These are phyloP conservation scores for Passer domesticus DNA, from an alignment of 2,113 vertebrate genomes.

Conservation along the genomic window DNA sequence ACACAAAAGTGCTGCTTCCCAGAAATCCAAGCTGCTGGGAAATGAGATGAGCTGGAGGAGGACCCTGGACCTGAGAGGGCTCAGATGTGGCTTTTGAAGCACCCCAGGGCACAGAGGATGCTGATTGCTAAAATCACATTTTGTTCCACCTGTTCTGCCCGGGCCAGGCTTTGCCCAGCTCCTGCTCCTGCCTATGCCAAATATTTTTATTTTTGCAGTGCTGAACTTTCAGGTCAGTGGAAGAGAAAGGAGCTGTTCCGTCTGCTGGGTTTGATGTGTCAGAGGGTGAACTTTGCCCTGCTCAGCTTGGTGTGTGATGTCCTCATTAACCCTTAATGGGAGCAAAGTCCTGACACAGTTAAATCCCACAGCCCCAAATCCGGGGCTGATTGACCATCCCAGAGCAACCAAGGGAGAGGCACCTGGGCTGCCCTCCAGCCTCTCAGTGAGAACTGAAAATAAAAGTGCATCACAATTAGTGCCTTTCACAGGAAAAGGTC, in stretches of 20 bases:
- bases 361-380: neutral
- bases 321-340: neutral
- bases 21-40: neutral
- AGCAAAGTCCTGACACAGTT: neutral
- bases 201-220: neutral
- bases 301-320: neutral
- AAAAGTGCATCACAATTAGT: neutral
- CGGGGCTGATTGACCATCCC: neutral
- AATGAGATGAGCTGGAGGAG: neutral
- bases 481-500: neutral
- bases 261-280: neutral
- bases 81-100: neutral
- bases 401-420: neutral
- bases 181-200: neutral
- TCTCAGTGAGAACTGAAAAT: neutral
- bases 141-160: neutral
- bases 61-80: neutral
- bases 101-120: neutral
- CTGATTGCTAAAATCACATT: neutral
- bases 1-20: neutral
- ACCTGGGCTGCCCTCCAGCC: neutral
- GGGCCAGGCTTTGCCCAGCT: accelerated
- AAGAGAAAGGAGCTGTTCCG: neutral
- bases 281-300: neutral
- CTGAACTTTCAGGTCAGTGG: neutral